phyloP scores from a whole-genome alignment of 2,797 vertebrate genomes.

The Pangasius mekongensis region DNA sequence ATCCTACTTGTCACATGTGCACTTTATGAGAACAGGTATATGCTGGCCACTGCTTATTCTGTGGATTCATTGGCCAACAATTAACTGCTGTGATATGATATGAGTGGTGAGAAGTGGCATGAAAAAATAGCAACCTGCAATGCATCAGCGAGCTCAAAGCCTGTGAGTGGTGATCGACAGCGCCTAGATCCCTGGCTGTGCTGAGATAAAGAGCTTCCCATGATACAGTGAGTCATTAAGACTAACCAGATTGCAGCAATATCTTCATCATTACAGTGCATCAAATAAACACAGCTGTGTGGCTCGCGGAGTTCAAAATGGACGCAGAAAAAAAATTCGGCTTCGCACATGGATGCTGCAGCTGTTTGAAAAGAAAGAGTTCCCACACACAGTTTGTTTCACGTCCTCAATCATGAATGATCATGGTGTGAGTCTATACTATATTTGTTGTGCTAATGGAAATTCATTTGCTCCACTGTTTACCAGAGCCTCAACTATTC shows the following conservation, averaged over 20 bases:
- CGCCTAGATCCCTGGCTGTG: conserved; percentile 29
- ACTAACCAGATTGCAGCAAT: conserved; percentile 36
- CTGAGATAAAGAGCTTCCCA: conserved; percentile 40
- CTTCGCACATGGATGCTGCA: background rate
- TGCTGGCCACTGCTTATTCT: background rate
- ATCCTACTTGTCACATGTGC: background rate
- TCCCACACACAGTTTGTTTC: background rate
- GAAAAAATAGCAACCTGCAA: background rate
- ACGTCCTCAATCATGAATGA: background rate
- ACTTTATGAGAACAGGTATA: background rate
- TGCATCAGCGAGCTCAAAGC: background rate
- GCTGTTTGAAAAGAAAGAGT: background rate
- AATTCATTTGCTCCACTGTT: conserved; percentile 16
- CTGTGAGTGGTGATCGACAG: background rate
- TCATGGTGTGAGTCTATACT: background rate
- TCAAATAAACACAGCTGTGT: conserved; percentile 45
- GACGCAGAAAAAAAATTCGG: background rate
- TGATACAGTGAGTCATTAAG: conserved; percentile 25
- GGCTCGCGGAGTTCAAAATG: background rate
- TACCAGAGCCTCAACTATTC: background rate
- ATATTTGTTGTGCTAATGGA: conserved; percentile 5
- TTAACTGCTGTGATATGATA: background rate
- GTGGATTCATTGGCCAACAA: conserved; percentile 3
- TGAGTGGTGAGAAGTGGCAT: background rate
- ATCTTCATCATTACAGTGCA: conserved; percentile 40